phyloP scores from a whole-genome alignment of 2,888 invertebrate genomes.

The Troglohyphantes excavatus region DNA sequence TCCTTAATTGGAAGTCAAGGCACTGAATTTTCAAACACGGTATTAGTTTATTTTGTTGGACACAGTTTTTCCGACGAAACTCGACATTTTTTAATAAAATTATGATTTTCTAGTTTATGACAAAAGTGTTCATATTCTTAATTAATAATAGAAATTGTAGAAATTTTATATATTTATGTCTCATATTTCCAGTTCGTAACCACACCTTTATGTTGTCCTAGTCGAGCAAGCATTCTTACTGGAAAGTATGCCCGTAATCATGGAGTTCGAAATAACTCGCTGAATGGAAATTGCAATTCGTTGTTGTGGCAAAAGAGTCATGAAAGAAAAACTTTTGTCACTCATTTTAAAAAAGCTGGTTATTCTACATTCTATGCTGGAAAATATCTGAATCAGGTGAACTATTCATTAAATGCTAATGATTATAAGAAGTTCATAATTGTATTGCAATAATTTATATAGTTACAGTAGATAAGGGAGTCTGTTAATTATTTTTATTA shows the following conservation, averaged over 20 bases:
- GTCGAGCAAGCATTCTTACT: constrained; percentile 92
- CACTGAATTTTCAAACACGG: constrained; percentile 88
- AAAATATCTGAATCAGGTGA: constrained; percentile 94
- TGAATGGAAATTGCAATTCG: constrained; percentile 90
- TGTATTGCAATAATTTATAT: no score
- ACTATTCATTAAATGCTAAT: no score
- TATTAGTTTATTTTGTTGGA: constrained; percentile 85
- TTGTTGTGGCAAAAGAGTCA: constrained; percentile 86
- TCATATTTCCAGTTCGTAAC: constrained; percentile 88
- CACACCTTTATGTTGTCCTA: constrained; percentile 94
- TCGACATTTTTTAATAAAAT: no score
- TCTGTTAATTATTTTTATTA: no score
- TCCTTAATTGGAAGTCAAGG: constrained; percentile 87
- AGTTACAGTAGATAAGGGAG: no score
- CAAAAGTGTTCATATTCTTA: not conserved
- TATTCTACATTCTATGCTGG: constrained; percentile 96
- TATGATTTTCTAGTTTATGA: not conserved
- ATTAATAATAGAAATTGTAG: not conserved
- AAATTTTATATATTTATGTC: not conserved
- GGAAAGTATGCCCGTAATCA: constrained; percentile 94
- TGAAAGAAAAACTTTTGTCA: constrained; percentile 88
- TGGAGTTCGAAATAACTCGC: constrained; percentile 89
- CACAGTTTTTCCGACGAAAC: not conserved
- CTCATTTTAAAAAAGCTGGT: constrained; percentile 86
- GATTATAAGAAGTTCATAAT: no score